Base-by-base conservation (phyloP, 1,140 invertebrate genomes). In the Drosophila subobscura region DNA sequence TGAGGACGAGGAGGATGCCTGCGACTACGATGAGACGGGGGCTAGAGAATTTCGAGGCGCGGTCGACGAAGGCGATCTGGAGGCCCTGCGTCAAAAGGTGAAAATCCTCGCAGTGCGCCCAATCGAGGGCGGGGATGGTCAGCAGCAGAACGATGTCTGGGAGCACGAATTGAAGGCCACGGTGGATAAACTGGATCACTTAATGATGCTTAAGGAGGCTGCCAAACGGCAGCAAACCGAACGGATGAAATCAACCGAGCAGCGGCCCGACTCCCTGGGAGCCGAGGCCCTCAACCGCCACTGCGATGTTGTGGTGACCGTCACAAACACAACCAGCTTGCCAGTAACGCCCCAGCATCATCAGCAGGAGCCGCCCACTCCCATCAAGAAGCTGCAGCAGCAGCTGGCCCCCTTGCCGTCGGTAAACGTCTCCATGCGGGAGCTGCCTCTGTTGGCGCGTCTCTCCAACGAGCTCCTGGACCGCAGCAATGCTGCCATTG, bases 101-200 rank as follows among this genome's bases (percentile, higher is more conserved):
- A 92, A 93, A 80, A 93, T 94, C 78, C 86, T 94, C 42, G 94
- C 94, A 4, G 92, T 94, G 4, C 93, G 94, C 50, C 94, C 94
- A 0, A 93, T 94, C 29, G 93, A 94, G 57, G 93, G 93, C 16
- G 93, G 92, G 10, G 94, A 94, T 77, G 93, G 94, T 0, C 93
- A 92, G 77, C 93, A 93, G 22, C 93, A 94, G 72, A 92, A 92
- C 7, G 93, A 93, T 70, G 92, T 93, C 10, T 95, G 94, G 94
- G 94, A 94, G 49, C 91, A 93, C 40, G 94, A 94, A 72, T 88
- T 94, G 41, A 94, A 94, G 72, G 93, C 93, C 41, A 94, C 94
- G 0, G 94, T 94, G 3, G 94, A 94, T 51, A 94, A 94, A 70
- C 83, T 94, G n/a, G 94, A 95, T 84, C 93, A 94, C 59, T 90